Conservation (phyloP, 2,113 vertebrate genomes). For the Crotalus viridis region DNA sequence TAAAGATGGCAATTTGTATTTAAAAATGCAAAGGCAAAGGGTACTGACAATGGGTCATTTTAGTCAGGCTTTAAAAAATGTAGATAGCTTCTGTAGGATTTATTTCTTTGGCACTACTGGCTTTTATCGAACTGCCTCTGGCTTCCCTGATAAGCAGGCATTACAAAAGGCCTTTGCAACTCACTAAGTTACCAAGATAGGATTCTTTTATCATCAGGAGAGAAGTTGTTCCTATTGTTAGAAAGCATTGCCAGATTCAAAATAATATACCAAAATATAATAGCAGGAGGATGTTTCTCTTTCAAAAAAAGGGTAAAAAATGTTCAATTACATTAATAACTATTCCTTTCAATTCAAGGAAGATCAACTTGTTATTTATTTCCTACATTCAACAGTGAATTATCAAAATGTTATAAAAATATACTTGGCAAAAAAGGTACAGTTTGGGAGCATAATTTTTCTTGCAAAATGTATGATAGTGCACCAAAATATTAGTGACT, state of each 20-base stretch:
- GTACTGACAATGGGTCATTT: conserved; percentile 16
- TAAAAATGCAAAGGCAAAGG: neutral
- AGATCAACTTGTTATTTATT: neutral
- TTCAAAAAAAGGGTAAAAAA: neutral
- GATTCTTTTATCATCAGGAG: neutral
- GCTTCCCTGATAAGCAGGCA: conserved; percentile 49
- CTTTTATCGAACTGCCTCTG: conserved; percentile 29
- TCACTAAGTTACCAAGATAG: neutral
- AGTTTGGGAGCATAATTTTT: too few relatives aligned
- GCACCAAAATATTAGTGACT: neutral
- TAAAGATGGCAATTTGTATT: neutral
- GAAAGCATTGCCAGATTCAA: conserved; percentile 35
- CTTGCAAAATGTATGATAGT: neutral
- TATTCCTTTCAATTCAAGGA: neutral
- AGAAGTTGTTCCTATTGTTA: neutral
- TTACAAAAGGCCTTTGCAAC: conserved; percentile 28
- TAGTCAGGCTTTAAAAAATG: conserved; percentile 19
- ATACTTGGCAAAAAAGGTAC: neutral
- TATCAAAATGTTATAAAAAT: neutral
- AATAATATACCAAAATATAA: neutral
- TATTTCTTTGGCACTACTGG: conserved; percentile 6
- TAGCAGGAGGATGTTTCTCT: neutral
- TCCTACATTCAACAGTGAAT: neutral
- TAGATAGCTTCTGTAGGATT: conserved; percentile 32
- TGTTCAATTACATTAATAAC: conserved; percentile 20